phyloP scores from a whole-genome alignment of 2,113 vertebrate genomes.

The Carassius carassius region DNA sequence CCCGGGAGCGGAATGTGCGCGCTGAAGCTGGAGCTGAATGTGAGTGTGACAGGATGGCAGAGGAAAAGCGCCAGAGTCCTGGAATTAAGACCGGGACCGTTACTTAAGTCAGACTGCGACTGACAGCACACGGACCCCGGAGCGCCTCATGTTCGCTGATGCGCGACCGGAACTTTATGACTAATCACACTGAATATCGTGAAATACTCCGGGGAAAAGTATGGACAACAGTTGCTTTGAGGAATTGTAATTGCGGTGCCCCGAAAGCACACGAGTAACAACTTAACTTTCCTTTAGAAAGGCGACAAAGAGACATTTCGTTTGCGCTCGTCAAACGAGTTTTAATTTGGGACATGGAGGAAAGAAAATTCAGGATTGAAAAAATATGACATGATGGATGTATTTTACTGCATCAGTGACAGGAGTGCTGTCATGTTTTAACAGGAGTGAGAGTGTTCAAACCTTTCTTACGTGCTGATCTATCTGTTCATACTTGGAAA shows the following conservation, averaged over 20 bases:
- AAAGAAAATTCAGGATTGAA: neutral
- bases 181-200: neutral
- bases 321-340: neutral
- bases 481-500: constrained; percentile 5
- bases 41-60: constrained; percentile 73
- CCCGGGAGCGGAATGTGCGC: constrained; percentile 69
- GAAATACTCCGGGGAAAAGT: neutral
- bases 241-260: constrained; percentile 19
- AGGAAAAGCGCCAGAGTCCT: constrained; percentile 69
- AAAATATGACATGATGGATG: neutral
- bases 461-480: neutral
- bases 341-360: neutral
- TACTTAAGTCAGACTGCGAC: constrained; percentile 27
- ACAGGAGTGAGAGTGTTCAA: neutral
- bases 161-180: neutral
- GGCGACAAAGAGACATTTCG: neutral
- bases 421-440: neutral
- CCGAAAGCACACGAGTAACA: constrained; percentile 43
- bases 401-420: neutral
- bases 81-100: constrained; percentile 62
- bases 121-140: constrained; percentile 10
- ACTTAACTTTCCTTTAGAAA: constrained; percentile 36
- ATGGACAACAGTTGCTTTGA: neutral
- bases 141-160: neutral
- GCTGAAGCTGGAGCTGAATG: constrained; percentile 68